Percentiles rank a stretch among this genome's conserved stretches.
phyloP scores from a whole-genome alignment of 2,113 vertebrate genomes.

The Siniperca knerii region DNA sequence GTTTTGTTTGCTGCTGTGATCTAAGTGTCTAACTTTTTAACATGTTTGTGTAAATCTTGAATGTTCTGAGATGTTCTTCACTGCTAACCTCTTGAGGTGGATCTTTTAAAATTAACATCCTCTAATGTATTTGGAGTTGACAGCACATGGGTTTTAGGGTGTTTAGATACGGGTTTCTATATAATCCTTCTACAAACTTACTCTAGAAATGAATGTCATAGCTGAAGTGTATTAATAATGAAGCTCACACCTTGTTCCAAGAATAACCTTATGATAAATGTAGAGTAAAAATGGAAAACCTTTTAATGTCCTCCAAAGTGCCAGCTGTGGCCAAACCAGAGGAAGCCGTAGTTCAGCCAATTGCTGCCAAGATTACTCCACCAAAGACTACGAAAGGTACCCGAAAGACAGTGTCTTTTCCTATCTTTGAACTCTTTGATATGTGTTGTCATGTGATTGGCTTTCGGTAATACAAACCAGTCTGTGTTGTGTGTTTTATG shows the following conservation, averaged over 20 bases:
- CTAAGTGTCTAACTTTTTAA: constrained; percentile 1
- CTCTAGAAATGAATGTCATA: not conserved
- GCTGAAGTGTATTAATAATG: not conserved
- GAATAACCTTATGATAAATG: not conserved
- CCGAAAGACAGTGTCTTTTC: not conserved
- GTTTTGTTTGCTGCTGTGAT: not conserved
- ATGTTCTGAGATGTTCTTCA: constrained; percentile 3
- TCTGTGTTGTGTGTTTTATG: constrained; percentile 12
- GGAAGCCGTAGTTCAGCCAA: constrained; percentile 25
- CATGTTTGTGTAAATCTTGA: constrained; percentile 16
- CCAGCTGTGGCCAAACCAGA: constrained; percentile 32
- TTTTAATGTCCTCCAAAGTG: constrained; percentile 44
- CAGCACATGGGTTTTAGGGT: not conserved
- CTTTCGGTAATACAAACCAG: not conserved
- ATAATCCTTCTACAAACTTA: not conserved
- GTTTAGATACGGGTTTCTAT: not conserved
- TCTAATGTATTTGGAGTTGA: not conserved
- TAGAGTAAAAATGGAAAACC: constrained; percentile 6
- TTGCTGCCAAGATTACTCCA: not conserved
- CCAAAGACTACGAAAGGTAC: constrained; percentile 43
- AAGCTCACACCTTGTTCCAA: not conserved
- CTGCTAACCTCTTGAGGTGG: constrained; percentile 52
- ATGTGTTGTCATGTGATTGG: constrained; percentile 3
- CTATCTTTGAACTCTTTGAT: constrained; percentile 23
- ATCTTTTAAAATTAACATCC: not conserved